Percentiles rank a stretch among this genome's conserved stretches.
Conservation (phyloP, 2,888 invertebrate species). For the Linhomoeus sp. region DNA sequence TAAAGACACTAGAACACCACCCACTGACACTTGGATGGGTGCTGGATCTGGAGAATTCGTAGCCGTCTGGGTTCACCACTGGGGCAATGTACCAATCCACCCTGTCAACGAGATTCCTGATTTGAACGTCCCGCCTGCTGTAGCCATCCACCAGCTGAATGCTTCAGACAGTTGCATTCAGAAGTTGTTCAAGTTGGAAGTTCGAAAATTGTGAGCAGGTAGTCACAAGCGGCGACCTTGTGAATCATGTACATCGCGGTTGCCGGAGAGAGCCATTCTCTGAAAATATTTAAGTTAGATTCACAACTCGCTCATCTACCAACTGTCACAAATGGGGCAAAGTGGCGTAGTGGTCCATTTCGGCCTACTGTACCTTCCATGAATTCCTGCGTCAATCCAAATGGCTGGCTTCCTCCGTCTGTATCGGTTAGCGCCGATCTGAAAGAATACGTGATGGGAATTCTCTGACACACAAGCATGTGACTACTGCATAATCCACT, state of each 20-base stretch:
- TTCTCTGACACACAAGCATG: too few species aligned
- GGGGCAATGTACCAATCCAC: slow-evolving; percentile 26
- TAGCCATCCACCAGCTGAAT: slow-evolving; percentile 20
- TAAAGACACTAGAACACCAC: too few species aligned
- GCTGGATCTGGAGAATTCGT: slow-evolving; percentile 9
- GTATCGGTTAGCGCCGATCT: too few species aligned
- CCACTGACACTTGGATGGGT: slow-evolving; percentile 7
- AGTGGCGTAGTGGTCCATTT: too few species aligned
- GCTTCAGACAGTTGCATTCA: too few species aligned
- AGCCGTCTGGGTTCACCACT: slow-evolving; percentile 21
- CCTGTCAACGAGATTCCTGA: slow-evolving; percentile 19
- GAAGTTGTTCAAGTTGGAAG: too few species aligned
- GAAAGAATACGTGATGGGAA: too few species aligned
- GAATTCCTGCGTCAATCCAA: slow-evolving; percentile 19
- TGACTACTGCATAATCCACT: too few species aligned
- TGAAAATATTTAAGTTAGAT: too few species aligned
- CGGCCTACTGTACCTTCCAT: slow-evolving; percentile 11
- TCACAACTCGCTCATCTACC: too few species aligned
- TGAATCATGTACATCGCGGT: slow-evolving; percentile 22
- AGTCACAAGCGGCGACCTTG: slow-evolving; percentile 8
- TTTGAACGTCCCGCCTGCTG: slow-evolving; percentile 13
- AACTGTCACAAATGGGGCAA: too few species aligned
- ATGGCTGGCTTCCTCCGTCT: slow-evolving; percentile 7
- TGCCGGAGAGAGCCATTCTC: slow-evolving; percentile 21
- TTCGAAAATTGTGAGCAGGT: background rate